These are phyloP conservation scores for Drosophila atripex DNA, from an alignment of 2,888 invertebrate genomes.

Conservation along the genomic window DNA sequence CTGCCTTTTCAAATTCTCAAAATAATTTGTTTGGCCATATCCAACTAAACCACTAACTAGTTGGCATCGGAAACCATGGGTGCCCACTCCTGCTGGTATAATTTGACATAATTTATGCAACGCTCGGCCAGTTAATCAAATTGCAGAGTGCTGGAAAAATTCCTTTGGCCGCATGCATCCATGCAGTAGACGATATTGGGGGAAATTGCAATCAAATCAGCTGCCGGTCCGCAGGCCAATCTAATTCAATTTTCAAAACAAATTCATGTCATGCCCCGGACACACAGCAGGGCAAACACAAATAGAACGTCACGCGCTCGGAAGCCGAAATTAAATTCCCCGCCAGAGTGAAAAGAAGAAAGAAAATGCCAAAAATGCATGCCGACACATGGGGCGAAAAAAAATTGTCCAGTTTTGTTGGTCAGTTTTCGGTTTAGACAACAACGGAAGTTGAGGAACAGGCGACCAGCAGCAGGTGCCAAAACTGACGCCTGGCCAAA, in stretches of 20 bases:
- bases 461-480: conserved; percentile 72
- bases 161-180: conserved; percentile 54
- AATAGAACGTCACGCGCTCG: conserved; percentile 62
- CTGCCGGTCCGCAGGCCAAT: conserved; percentile 68
- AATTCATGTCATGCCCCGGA: conserved; percentile 62
- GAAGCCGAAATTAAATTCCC: conserved; percentile 59
- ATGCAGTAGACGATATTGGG: conserved; percentile 14
- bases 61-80: conserved; percentile 18
- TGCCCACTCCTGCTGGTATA: conserved; percentile 25
- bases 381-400: conserved; percentile 32
- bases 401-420: conserved; percentile 32
- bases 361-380: conserved; percentile 34
- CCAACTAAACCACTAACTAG: conserved; percentile 41
- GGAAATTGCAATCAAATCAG: conserved; percentile 74
- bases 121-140: conserved; percentile 66
- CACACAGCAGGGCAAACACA: conserved; percentile 25
- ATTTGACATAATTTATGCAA: conserved; percentile 71
- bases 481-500: conserved; percentile 72
- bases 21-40: neutral
- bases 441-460: conserved; percentile 60
- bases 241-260: conserved; percentile 74
- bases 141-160: conserved; percentile 64
- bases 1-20: neutral
- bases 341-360: conserved; percentile 23
- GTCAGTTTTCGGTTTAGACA: conserved; percentile 51